These are phyloP conservation scores for Podabrus alpinus DNA, from an alignment of 2,888 invertebrate species.

Conservation along the genomic window DNA sequence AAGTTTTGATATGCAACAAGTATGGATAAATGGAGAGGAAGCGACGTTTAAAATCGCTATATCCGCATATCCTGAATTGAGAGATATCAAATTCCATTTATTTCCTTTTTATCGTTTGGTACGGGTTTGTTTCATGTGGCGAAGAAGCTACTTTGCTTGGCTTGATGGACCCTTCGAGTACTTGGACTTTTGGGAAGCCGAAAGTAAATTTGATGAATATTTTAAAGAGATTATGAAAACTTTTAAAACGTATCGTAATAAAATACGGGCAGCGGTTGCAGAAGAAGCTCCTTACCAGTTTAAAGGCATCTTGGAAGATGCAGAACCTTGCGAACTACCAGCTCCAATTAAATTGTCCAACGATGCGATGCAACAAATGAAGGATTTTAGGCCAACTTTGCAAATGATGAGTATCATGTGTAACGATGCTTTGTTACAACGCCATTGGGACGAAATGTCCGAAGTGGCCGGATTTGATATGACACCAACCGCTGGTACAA, in stretches of 20 bases:
- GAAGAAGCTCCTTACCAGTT: slow-evolving; percentile 67
- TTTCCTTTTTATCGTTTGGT: slow-evolving; percentile 73
- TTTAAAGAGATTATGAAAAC: slow-evolving; percentile 78
- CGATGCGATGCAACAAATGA: slow-evolving; percentile 65
- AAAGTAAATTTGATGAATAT: slow-evolving; percentile 78
- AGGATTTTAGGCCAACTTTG: slow-evolving; percentile 76
- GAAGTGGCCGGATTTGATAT: slow-evolving; percentile 78
- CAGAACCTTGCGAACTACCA: slow-evolving; percentile 76
- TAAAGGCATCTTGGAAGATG: slow-evolving; percentile 72
- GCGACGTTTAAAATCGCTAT: slow-evolving; percentile 80
- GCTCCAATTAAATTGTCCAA: slow-evolving; percentile 78
- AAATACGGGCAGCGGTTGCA: slow-evolving; percentile 75
- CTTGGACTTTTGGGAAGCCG: slow-evolving; percentile 76
- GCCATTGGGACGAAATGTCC: slow-evolving; percentile 90
- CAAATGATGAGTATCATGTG: slow-evolving; percentile 87
- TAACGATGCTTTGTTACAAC: slow-evolving; percentile 77
- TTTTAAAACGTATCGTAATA: slow-evolving; percentile 76
- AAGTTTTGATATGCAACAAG: slow-evolving; percentile 74
- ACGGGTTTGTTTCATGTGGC: slow-evolving; percentile 74
- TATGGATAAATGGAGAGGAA: slow-evolving; percentile 91
- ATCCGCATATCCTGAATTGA: slow-evolving; percentile 76
- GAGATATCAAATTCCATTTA: slow-evolving; percentile 74
- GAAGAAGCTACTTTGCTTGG: slow-evolving; percentile 83
- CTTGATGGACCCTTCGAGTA: slow-evolving; percentile 92
- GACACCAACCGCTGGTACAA: slow-evolving; percentile 84